Evolutionary conservation across 2,797 vertebrate genomes (phyloP).

Genomic region (Melanotaenia pygmaea): DNA sequence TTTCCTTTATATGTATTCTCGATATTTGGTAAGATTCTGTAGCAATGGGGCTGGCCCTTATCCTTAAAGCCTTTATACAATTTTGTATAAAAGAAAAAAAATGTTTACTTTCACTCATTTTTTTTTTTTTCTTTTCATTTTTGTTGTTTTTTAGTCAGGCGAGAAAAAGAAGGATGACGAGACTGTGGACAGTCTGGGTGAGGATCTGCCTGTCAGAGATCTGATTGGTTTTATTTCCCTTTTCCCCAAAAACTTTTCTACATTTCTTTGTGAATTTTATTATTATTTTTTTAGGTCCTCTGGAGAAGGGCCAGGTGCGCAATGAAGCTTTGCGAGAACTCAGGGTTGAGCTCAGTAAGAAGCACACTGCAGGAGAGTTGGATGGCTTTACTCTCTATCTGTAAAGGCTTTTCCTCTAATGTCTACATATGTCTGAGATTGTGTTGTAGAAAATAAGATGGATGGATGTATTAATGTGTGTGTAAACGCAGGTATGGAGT

Average conservation of each 20-base stretch:
- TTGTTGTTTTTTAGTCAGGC: constrained; percentile 86
- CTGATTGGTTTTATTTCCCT: rapidly evolving
- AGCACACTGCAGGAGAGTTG: constrained; percentile 92
- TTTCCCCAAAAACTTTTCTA: not conserved
- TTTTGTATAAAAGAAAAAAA: not conserved
- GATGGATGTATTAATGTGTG: not conserved
- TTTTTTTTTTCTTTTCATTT: constrained; percentile 3
- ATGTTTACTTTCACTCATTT: not conserved
- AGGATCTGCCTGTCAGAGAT: constrained; percentile 55
- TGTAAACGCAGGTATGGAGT: constrained; percentile 89
- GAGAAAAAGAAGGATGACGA: constrained; percentile 99
- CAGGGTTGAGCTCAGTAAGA: constrained; percentile 97
- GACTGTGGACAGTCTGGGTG: constrained; percentile 97
- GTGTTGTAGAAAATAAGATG: not conserved
- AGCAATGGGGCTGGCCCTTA: not conserved
- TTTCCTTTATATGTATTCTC: constrained; percentile 98
- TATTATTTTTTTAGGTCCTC: constrained; percentile 84
- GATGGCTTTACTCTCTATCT: constrained; percentile 97
- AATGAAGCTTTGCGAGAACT: constrained; percentile 95
- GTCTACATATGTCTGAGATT: not conserved
- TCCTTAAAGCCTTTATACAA: not conserved
- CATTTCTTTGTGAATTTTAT: constrained; percentile 6
- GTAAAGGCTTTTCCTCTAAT: constrained; percentile 78
- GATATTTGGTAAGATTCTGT: constrained; percentile 89
- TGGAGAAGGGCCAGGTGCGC: constrained; percentile 98